Evolutionary conservation across 2,113 vertebrate genomes (phyloP).

Genomic region (Corydoras maculifer): DNA sequence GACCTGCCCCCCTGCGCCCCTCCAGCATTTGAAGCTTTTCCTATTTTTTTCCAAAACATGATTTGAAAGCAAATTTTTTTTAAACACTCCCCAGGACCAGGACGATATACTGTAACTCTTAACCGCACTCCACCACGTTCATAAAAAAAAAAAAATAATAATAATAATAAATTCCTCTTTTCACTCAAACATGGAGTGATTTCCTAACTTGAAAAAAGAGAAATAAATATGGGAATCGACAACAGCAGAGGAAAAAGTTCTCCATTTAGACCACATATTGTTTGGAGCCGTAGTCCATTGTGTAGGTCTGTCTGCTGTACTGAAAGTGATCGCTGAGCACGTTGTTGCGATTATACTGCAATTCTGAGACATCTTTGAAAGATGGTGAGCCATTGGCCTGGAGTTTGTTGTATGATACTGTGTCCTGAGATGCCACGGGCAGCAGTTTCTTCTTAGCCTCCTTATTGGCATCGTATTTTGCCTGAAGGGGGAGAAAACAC

Average conservation of each 20-base stretch:
- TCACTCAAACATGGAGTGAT: not conserved
- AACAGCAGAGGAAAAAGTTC: constrained; percentile 16
- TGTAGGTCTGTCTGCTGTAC: constrained; percentile 76
- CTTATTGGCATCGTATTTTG: constrained; percentile 80
- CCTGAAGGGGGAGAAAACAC: constrained; percentile 52
- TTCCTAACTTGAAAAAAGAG: not conserved
- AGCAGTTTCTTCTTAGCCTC: constrained; percentile 83
- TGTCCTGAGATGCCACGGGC: constrained; percentile 71
- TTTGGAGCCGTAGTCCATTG: constrained; percentile 61
- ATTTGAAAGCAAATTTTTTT: constrained; percentile 1
- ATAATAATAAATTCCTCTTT: no score
- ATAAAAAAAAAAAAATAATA: not conserved
- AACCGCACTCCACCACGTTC: constrained; percentile 1
- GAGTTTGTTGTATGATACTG: constrained; percentile 71
- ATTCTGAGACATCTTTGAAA: constrained; percentile 68
- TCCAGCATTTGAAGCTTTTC: not conserved
- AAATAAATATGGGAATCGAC: constrained; percentile 29
- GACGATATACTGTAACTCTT: constrained; percentile 4
- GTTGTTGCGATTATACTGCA: constrained; percentile 71
- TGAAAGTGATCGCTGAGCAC: constrained; percentile 84
- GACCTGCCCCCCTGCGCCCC: constrained; percentile 27
- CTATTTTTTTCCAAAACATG: not conserved
- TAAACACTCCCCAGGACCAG: not conserved
- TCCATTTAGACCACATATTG: constrained; percentile 82
- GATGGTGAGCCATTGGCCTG: constrained; percentile 73